phyloP scores from a whole-genome alignment of 2,888 invertebrate species.

The Dicyrtomina minuta region DNA sequence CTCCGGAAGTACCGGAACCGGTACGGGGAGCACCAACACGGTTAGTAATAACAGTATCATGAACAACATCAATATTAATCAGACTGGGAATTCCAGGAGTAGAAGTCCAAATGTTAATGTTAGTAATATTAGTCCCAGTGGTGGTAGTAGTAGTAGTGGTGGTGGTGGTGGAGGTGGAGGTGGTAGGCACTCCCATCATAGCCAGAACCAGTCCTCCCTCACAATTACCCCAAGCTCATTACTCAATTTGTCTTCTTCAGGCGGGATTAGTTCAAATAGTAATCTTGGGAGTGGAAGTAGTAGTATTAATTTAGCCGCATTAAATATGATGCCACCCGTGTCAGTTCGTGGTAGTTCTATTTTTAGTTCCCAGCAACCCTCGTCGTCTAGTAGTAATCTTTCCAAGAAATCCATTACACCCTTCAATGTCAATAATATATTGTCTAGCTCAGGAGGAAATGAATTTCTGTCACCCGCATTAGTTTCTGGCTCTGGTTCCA shows the following conservation, averaged over 20 bases:
- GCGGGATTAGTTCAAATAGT: background rate
- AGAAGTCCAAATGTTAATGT: slow-evolving; percentile 26
- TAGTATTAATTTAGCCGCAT: slow-evolving; percentile 3
- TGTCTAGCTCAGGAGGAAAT: slow-evolving; percentile 8
- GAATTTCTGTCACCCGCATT: background rate
- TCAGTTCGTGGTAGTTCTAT: background rate
- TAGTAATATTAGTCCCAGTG: slow-evolving; percentile 5
- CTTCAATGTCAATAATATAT: slow-evolving; percentile 28
- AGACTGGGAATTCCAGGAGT: slow-evolving; percentile 13
- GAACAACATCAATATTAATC: background rate
- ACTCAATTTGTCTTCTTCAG: slow-evolving; percentile 14
- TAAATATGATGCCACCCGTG: slow-evolving; percentile 17
- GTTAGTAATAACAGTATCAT: slow-evolving; percentile 1
- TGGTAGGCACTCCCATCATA: slow-evolving; percentile 2
- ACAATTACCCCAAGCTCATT: slow-evolving; percentile 24
- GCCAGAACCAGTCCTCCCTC: slow-evolving; percentile 3
- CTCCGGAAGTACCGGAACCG: background rate
- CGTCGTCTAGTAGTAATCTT: background rate
- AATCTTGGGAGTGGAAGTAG: background rate
- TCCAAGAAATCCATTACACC: slow-evolving; percentile 24
- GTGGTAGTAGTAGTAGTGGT: background rate
- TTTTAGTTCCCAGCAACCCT: background rate
- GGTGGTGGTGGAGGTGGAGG: background rate
- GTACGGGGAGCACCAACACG: background rate
- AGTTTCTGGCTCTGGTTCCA: background rate